A percentile compares a stretch with the other conserved stretches of the same genome.
Evolutionary conservation across 53 echinoderm and acorn worm species (phyloP).

Genomic region (Arbacia lixula): DNA sequence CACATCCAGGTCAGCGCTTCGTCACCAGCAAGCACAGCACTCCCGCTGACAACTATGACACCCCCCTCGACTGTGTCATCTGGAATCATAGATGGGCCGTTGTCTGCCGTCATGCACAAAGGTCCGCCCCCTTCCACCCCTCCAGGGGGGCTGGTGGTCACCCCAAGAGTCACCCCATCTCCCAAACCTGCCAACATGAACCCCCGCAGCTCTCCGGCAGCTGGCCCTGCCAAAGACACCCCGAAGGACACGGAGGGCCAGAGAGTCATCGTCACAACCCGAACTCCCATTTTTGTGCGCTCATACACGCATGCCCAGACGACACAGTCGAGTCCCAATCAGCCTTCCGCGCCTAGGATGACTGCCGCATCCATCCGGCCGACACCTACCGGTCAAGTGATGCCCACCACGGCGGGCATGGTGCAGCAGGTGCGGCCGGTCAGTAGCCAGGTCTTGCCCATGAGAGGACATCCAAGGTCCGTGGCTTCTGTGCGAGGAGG

Average conservation of each 20-base stretch:
- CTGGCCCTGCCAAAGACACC: not conserved
- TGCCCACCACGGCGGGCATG: conserved; percentile 28
- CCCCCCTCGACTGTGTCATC: not conserved
- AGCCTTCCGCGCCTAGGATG: conserved; percentile 22
- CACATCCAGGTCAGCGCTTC: not conserved
- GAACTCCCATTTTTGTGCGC: conserved; percentile 90
- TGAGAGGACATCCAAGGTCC: conserved; percentile 22
- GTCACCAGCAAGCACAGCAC: not conserved
- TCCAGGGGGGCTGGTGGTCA: not conserved
- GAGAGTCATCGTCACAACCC: conserved; percentile 87
- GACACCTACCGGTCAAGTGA: conserved; percentile 38
- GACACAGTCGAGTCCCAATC: conserved; percentile 33
- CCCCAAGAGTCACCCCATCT: conserved; percentile 5
- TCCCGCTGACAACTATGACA: not conserved
- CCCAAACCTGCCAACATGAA: not conserved
- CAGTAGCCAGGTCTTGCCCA: conserved; percentile 26
- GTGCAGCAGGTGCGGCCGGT: conserved; percentile 41
- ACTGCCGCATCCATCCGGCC: conserved; percentile 51
- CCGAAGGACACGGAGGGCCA: conserved; percentile 54
- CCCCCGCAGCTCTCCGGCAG: conserved; percentile 25
- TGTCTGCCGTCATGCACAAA: conserved; percentile 36
- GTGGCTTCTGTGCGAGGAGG: conserved; percentile 2
- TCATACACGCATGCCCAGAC: conserved; percentile 47
- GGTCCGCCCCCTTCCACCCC: not conserved
- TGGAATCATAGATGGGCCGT: conserved; percentile 19